Base-by-base conservation (phyloP, 1,140 invertebrate species). In the Holcopasites calliopsidis region DNA sequence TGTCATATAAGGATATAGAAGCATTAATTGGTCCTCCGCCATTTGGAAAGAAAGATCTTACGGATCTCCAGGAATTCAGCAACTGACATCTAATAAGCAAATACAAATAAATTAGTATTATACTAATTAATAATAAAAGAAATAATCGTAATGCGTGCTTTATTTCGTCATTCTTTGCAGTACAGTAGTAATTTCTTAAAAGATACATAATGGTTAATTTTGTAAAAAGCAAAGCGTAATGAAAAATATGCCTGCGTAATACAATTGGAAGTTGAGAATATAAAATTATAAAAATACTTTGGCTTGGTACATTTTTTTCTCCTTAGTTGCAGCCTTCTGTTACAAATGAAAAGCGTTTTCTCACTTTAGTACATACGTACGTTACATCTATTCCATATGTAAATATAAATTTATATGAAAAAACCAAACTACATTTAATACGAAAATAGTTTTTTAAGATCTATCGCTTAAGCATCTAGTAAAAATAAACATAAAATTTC, bases 1-100 rank as follows among this genome's bases (percentile, higher is more conserved):
- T 99, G 2, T 97, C 95, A 80, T 99, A 98, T 87, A 95, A 97
- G 69, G 97, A 99, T 81, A 95, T 99, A 8, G 95, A 97, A 88
- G 90, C 92, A 16, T 92, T 99, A 6, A 95, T 99, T 73, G 98
- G 98, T 0, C 97, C 97, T 8, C 97, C 98, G 8, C 95, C 96
- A 0, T 94, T 94, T 90, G 95, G 95, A 1, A 90, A 93, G 11
- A 95, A 95, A 71, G 98, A 97, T 87, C 92, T 96, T 23, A 92
- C 96, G 54, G 96, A 96, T 70, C 93, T 57, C 26, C 6, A 47
- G 0, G 26, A 44, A 42, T 52, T 44, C 1, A n/a, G n/a, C n/a
- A n/a, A n/a, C 35, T 21, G 28, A 28, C 1, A 4, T 42, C n/a
- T 4, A 38, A 38, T 26, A 26, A 23, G 21, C 11, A 33, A 33